A percentile compares a stretch with the other conserved stretches of the same genome.
Evolutionary conservation across 2,888 invertebrate genomes (phyloP).

Genomic region (Candidula unifasciata): DNA sequence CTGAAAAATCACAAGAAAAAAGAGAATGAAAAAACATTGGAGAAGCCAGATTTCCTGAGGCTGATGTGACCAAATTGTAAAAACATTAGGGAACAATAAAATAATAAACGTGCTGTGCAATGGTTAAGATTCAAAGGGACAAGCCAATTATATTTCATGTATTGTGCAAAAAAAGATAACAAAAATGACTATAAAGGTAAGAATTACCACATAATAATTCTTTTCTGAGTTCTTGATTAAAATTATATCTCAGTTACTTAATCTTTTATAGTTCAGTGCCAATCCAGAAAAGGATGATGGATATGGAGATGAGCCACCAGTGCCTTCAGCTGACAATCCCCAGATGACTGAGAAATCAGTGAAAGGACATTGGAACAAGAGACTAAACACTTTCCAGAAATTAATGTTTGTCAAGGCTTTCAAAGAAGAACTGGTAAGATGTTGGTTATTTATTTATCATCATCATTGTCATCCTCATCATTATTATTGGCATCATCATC

Average conservation of each 20-base stretch:
- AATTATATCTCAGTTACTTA: neutral
- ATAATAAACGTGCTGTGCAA: too few species aligned
- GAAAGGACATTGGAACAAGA: slow-evolving; percentile 83
- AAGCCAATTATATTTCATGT: too few species aligned
- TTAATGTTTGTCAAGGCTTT: slow-evolving; percentile 87
- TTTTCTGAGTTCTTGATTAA: too few species aligned
- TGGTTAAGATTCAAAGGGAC: too few species aligned
- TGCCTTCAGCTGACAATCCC: slow-evolving; percentile 62
- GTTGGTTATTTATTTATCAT: neutral
- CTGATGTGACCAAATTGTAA: too few species aligned
- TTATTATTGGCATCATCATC: neutral
- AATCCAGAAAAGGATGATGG: slow-evolving; percentile 69
- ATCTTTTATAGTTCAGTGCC: slow-evolving; percentile 65
- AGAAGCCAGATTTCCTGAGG: too few species aligned
- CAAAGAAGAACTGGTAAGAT: slow-evolving; percentile 84
- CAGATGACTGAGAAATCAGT: slow-evolving; percentile 59
- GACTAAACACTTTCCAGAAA: slow-evolving; percentile 86
- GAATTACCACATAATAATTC: too few species aligned
- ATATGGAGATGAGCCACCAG: slow-evolving; percentile 68
- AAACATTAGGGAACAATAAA: too few species aligned
- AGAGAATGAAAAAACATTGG: too few species aligned
- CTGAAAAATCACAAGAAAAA: too few species aligned
- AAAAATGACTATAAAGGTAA: too few species aligned
- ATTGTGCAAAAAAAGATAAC: too few species aligned
- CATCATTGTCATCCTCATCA: neutral